Evolutionary conservation across 2,888 invertebrate species (phyloP).

Genomic region (Hypena proboscidalis): DNA sequence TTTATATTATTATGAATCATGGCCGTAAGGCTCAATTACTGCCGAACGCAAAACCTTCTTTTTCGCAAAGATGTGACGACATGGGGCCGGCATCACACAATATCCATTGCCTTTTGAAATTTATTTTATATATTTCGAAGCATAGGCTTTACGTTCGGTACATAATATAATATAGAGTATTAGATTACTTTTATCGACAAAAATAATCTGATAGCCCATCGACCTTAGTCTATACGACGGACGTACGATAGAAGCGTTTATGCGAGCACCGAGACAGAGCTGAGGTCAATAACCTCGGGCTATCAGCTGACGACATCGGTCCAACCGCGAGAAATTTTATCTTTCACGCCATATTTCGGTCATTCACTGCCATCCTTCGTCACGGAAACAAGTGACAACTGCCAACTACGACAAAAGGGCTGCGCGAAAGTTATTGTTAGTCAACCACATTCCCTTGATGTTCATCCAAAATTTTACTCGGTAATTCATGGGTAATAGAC

Average conservation of each 20-base stretch:
- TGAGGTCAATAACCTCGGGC: slow-evolving; percentile 74
- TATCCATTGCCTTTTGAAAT: neutral
- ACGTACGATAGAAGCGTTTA: slow-evolving; percentile 70
- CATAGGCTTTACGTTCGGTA: too few relatives aligned
- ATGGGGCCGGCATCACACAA: slow-evolving; percentile 23
- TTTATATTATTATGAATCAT: slow-evolving; percentile 67
- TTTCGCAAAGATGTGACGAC: slow-evolving; percentile 61
- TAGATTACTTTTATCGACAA: too few relatives aligned
- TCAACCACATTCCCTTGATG: slow-evolving; percentile 11
- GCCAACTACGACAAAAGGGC: slow-evolving; percentile 34
- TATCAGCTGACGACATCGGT: slow-evolving; percentile 83
- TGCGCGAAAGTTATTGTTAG: slow-evolving; percentile 13
- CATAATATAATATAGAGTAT: too few relatives aligned
- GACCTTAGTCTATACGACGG: slow-evolving; percentile 62
- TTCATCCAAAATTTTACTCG: slow-evolving; percentile 6
- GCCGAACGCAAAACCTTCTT: slow-evolving; percentile 57
- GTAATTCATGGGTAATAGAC: too few relatives aligned
- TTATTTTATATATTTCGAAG: too few relatives aligned
- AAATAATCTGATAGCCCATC: slow-evolving; percentile 73
- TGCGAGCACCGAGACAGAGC: slow-evolving; percentile 77
- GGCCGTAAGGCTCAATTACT: slow-evolving; percentile 68
- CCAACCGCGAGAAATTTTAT: slow-evolving; percentile 74
- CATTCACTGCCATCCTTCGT: slow-evolving; percentile 61
- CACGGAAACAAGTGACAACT: slow-evolving; percentile 34
- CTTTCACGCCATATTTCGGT: slow-evolving; percentile 75